These are phyloP conservation scores for Malurus melanocephalus DNA, from an alignment of 2,113 vertebrate species.

Conservation along the genomic window DNA sequence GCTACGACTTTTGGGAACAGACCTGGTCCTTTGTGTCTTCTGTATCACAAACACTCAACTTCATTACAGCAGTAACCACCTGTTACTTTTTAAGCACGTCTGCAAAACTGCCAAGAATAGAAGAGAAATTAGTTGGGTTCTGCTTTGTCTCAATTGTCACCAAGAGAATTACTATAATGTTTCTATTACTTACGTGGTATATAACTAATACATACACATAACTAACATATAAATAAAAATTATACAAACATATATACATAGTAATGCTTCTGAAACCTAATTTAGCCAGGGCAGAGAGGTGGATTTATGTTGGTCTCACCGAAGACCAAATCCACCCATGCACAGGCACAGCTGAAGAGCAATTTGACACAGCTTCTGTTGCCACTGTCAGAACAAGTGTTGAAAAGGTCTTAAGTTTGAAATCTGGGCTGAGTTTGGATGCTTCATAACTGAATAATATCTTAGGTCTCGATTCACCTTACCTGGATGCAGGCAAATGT, in stretches of 20 bases:
- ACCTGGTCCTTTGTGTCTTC: neutral
- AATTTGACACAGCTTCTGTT: neutral
- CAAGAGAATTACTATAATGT: neutral
- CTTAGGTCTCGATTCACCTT: neutral
- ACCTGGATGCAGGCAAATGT: neutral
- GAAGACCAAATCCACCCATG: neutral
- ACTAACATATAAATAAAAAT: neutral
- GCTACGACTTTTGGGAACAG: neutral
- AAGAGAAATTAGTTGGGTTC: neutral
- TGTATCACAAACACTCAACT: neutral
- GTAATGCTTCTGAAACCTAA: neutral
- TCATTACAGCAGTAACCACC: neutral
- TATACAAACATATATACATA: neutral
- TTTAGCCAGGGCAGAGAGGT: neutral
- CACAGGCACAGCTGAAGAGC: neutral
- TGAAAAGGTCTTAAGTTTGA: neutral
- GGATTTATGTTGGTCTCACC: neutral
- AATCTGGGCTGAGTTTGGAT: neutral
- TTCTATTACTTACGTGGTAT: neutral
- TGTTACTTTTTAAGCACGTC: neutral
- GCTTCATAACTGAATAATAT: neutral
- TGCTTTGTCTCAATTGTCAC: neutral
- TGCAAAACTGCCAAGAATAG: neutral
- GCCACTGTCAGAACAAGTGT: neutral
- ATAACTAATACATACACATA: neutral